Evolutionary conservation across 2,888 invertebrate species (phyloP), one percentile per base, ranked within the genome.

Genomic region (Isoperla grammatica): DNA sequence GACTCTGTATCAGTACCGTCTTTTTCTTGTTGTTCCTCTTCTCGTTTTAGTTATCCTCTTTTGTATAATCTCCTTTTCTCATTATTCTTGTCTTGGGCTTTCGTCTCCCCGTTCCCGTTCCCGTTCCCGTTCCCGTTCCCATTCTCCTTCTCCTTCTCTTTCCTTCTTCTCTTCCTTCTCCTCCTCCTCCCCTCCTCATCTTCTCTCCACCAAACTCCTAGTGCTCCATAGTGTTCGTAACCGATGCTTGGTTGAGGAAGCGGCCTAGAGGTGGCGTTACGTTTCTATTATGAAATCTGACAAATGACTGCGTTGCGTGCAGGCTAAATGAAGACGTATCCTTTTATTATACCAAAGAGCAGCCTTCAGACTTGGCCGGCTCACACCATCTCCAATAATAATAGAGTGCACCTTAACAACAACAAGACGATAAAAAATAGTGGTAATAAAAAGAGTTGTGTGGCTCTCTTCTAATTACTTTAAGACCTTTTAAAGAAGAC

Each of bases 201-300:
- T 19, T 45, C 13, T 13, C 13, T 8, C 45, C 19, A 17, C 45
- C 45, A 17, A 17, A 2, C 45, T 9, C 45, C 45, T 45, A 45
- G 35, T 4, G 49, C 29, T 23, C 49, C 22, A 50, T 29, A 29
- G 22, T 53, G 35, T 53, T 20, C 2, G 37, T n/a, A 20, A 35
- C 9, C 45, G 57, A 57, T 22, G 45, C n/a, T 22, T 12, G 35
- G 45, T 37, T 8, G 12, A 39, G 55, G 46, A 2, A 48, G 37
- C 35, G 13, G 49, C 13, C 12, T 17, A 12, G n/a, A 20, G 37
- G 35, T 43, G 57, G 57, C 48, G 60, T 54, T 62, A 55, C 54
- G 60, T 62, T 63, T 63, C 60, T 43, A 63, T 63, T 63, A 63
- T 56, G 61, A 45, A 61, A 59, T 59, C 63, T 63, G 63, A 63